Conservation (phyloP, 2,113 vertebrate species). For the Brachionichthys hirsutus region DNA sequence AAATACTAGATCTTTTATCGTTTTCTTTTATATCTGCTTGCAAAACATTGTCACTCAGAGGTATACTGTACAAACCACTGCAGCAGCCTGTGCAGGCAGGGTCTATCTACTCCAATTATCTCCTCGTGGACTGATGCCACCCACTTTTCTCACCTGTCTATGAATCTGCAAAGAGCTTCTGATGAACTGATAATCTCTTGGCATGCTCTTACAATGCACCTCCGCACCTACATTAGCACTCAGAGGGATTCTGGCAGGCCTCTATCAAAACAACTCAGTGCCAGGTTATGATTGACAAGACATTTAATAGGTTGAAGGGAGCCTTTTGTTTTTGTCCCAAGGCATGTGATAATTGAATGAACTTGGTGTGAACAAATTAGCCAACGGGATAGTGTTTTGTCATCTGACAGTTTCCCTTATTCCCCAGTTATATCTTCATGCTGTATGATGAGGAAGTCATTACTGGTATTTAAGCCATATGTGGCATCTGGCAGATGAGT, state of each 20-base stretch:
- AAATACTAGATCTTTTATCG: too few relatives aligned
- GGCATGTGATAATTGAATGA: constrained; percentile 16
- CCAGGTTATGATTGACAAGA: constrained; percentile 43
- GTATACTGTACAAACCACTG: neutral
- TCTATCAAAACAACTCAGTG: constrained; percentile 24
- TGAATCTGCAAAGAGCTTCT: constrained; percentile 47
- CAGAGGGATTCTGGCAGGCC: constrained; percentile 54
- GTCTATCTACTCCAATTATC: constrained; percentile 22
- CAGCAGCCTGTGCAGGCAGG: constrained; percentile 2
- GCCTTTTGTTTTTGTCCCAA: constrained; percentile 15
- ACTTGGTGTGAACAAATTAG: constrained; percentile 24
- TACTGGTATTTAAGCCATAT: constrained; percentile 39
- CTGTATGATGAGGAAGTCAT: constrained; percentile 41
- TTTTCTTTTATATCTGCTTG: neutral
- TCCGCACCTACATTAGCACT: constrained; percentile 52
- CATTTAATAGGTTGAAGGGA: constrained; percentile 21
- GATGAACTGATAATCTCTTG: constrained; percentile 67
- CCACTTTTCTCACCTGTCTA: constrained; percentile 56
- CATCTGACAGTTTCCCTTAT: constrained; percentile 8
- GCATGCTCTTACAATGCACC: constrained; percentile 37
- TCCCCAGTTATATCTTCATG: neutral
- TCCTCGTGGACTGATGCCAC: constrained; percentile 42
- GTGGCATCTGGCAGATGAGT: constrained; percentile 49
- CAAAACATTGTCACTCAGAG: constrained; percentile 1
- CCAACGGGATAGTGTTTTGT: constrained; percentile 31